Conservation (phyloP, 2,797 vertebrate species). For the Esox masquinongy region DNA sequence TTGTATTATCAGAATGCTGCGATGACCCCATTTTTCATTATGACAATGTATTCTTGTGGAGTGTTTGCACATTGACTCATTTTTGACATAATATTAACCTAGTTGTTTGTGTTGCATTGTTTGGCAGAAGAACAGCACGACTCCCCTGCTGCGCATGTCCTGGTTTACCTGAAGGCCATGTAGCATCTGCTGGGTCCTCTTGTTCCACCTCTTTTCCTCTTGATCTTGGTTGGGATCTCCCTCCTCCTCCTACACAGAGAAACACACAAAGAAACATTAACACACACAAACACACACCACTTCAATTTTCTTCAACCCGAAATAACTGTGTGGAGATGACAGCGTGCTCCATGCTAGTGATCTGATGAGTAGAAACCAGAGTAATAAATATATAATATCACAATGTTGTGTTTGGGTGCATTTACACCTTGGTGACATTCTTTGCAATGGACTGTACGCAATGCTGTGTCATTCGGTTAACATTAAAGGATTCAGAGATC, state of each 20-base stretch:
- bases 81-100: neutral
- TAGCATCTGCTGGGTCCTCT: constrained; percentile 99
- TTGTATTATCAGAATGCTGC: neutral
- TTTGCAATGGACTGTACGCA: no score
- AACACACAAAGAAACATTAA: neutral
- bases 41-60: neutral
- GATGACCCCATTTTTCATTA: neutral
- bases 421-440: no score
- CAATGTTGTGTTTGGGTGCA: no score
- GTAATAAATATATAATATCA: no score
- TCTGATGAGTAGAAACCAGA: no score
- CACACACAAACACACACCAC: no score
- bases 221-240: constrained; percentile 96
- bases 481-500: no score
- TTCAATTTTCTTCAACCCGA: no score
- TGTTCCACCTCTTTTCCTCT: constrained; percentile 98
- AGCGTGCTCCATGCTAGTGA: no score
- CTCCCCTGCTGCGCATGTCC: neutral
- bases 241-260: constrained; percentile 77
- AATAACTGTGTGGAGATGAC: no score
- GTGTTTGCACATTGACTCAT: neutral
- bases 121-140: neutral
- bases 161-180: constrained; percentile 91
- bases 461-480: no score
- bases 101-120: neutral